Evolutionary conservation across 2,797 vertebrate genomes (phyloP), one percentile per base, ranked within the genome.

Genomic region (Benthosema pterotum): DNA sequence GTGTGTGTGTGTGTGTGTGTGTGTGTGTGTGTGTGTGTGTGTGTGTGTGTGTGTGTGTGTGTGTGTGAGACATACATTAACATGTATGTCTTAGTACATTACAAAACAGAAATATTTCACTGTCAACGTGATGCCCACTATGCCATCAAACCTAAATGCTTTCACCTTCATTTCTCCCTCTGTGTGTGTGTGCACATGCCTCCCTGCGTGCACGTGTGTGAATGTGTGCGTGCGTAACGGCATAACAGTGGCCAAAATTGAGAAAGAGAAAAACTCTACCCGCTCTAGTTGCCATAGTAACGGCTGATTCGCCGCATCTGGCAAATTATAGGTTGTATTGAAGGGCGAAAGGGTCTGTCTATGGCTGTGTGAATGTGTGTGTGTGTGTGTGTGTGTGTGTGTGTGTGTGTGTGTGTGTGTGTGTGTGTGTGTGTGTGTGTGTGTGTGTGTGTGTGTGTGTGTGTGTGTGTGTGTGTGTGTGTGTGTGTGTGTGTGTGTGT

Each of bases 291-390:
- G 83, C 88, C 87, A 91, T 90, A 87, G 89, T 85, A 91, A 91
- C 89, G 74, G 72, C 80, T 71, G 51, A 86, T 89, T 88, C 80
- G 42, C 85, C 5, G 83, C 89, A 91, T 89, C 87, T 90, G 88
- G 89, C 87, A 89, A 91, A 91, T 91, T 88, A 91, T 87, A 87
- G 88, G 78, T 81, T 83, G 84, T 79, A 78, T 79, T 83, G 87
- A 84, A 85, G 87, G 86, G 82, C 55, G 78, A 67, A 77, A 65
- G 74, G 18, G 63, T 76, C 74, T 69, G 66, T 12, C 46, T 48
- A 59, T 14, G 61, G 65, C 70, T 62, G 63, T 55, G 71, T 63
- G 75, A 48, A 56, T 61, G 49, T 60, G 69, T 62, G 71, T 65
- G 52, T 57, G 50, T 63, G 49, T 14, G 16, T 55, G 42, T 52